These are phyloP conservation scores for Podarcis cretensis DNA, from an alignment of 2,113 vertebrate species.

Conservation along the genomic window DNA sequence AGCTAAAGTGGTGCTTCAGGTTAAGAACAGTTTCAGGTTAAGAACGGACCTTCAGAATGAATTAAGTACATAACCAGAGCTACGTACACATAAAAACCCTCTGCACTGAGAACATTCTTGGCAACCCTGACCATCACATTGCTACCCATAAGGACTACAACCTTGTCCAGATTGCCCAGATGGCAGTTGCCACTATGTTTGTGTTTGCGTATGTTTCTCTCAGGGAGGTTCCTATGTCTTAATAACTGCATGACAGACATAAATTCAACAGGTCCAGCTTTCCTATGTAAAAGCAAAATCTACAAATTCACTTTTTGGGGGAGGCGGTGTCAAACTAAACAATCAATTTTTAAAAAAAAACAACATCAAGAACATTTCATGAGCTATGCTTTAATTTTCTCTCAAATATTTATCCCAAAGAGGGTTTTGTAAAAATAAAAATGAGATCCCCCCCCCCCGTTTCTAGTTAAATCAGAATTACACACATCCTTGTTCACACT, in stretches of 20 bases:
- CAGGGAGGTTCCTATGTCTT: neutral
- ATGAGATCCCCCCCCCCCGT: neutral
- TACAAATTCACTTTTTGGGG: too few relatives aligned
- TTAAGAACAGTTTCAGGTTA: too few relatives aligned
- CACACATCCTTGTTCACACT: neutral
- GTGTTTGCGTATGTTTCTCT: neutral
- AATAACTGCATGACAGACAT: neutral
- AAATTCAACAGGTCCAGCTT: neutral
- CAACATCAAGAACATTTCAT: neutral
- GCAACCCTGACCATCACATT: accelerated
- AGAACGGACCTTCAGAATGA: too few relatives aligned
- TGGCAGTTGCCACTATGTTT: neutral
- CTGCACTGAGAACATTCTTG: neutral
- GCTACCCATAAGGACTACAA: neutral
- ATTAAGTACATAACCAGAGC: too few relatives aligned
- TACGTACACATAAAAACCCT: neutral
- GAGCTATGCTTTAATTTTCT: neutral
- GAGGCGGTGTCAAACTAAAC: too few relatives aligned
- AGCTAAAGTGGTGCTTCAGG: too few relatives aligned
- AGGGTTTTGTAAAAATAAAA: neutral
- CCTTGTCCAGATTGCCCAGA: neutral
- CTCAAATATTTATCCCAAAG: neutral
- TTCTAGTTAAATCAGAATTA: neutral
- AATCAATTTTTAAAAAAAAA: neutral
- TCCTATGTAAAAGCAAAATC: neutral